These are phyloP conservation scores for Rhagoletis pomonella DNA, from an alignment of 1,140 invertebrate species.

Conservation along the genomic window DNA sequence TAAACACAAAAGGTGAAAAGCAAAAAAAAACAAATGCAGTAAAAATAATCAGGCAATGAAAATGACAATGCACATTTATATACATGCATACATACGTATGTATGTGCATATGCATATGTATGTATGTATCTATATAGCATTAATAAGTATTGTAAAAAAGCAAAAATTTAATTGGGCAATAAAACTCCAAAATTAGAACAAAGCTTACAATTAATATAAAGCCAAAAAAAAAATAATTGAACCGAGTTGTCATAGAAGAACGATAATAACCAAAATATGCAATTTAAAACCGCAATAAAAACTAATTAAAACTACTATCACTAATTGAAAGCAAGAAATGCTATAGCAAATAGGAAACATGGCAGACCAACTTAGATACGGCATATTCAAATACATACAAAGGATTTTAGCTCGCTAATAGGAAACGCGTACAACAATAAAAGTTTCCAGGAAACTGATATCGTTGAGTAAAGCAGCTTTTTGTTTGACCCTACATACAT, in stretches of 20 bases:
- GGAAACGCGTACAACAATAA: no score
- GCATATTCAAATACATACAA: background rate
- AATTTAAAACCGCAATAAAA: constrained; percentile 7
- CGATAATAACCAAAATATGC: background rate
- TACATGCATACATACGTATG: constrained; percentile 5
- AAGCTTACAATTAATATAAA: background rate
- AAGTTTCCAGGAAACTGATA: no score
- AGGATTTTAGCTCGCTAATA: background rate
- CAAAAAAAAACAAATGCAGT: background rate
- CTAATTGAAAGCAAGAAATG: background rate
- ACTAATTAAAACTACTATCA: background rate
- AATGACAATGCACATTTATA: constrained; percentile 40
- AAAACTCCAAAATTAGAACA: background rate
- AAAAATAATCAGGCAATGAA: constrained; percentile 33
- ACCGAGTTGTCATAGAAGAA: constrained; percentile 23
- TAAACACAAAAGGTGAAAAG: background rate
- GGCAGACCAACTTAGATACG: no score
- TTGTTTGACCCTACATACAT: no score
- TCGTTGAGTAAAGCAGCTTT: no score
- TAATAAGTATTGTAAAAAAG: background rate
- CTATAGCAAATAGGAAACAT: no score
- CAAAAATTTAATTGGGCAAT: constrained; percentile 6
- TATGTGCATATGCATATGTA: background rate
- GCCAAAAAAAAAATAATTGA: background rate
- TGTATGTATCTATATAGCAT: background rate